Base-by-base conservation (phyloP, 2,113 vertebrate genomes). In the Chamaea fasciata region DNA sequence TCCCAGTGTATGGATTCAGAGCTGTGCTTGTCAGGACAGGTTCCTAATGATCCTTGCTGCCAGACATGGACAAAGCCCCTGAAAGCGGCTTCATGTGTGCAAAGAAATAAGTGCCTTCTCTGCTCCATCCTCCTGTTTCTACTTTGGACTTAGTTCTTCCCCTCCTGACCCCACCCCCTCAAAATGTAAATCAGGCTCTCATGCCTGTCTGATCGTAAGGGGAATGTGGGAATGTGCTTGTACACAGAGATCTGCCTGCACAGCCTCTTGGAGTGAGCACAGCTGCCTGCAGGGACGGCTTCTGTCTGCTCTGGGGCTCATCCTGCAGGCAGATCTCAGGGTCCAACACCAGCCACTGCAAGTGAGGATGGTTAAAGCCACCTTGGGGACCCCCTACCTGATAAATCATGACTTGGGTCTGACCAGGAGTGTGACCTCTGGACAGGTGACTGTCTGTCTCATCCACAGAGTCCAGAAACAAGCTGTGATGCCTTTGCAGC, bases 51-150 rank as follows among this genome's bases (percentile, higher is more conserved):
- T 74, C 56, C 24, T 83, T 59, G 52, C 68, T 83, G 64, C 82
- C 57, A 80, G 78, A 63, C 33, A 13, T 1, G 2, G 65, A 62
- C 69, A 67, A 63, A 87, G 47, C 64, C 69, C 77, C 50, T 4
- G 24, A 35, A 11, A 74, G 78, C 20, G 7, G 75, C 71, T 93
- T 77, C 24, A 22, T 10, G 79, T 76, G 47, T 90, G 76, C 73
- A 78, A 80, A 70, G 73, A 90, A 91, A 35, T 64, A 94, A 96
- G 96, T 97, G 95, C 96, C 94, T 95, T 96, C 80, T 78, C 79
- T 81, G 65, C 85, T 94, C 52, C 2, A 2, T 49, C 83, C 52
- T 84, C 7, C 1, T 4, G 4, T 55, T 86, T 56, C 85, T 80
- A 31, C 64, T 86, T 57, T 23, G 28, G 63, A 63, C 39, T 74